These are phyloP conservation scores for Mormyrus iriodes DNA, from an alignment of 2,113 vertebrate genomes.

Conservation along the genomic window DNA sequence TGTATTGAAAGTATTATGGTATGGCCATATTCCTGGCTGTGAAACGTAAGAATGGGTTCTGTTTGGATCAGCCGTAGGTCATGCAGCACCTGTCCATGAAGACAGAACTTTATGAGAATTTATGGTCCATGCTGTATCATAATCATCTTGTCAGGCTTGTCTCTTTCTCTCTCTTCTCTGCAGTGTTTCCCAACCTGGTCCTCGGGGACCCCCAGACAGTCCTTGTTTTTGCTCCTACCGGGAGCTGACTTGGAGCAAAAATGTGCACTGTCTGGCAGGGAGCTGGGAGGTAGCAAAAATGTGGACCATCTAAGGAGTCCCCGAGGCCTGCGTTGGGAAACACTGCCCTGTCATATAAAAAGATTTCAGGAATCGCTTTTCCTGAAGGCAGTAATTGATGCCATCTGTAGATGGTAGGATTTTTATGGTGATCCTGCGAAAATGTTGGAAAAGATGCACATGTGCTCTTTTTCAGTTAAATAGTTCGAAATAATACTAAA, in stretches of 20 bases:
- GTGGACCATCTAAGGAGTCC: neutral
- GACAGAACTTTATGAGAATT: conserved; percentile 33
- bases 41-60: conserved; percentile 19
- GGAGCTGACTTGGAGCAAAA: neutral
- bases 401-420: neutral
- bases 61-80: conserved; percentile 24
- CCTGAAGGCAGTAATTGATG: neutral
- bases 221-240: neutral
- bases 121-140: conserved; percentile 42
- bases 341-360: neutral
- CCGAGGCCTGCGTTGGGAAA: neutral
- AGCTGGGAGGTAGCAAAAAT: neutral
- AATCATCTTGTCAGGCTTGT: conserved; percentile 24
- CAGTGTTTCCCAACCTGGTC: neutral
- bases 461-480: neutral
- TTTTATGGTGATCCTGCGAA: neutral
- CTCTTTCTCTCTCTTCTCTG: conserved; percentile 27
- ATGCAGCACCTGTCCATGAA: conserved; percentile 41
- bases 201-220: neutral
- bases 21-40: neutral
- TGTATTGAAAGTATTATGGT: neutral
- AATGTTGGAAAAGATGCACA: neutral
- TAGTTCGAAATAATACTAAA: neutral
- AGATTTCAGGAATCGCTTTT: neutral
- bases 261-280: neutral